Evolutionary conservation across 2,797 vertebrate species (phyloP).

Genomic region (Sebastes umbrosus): DNA sequence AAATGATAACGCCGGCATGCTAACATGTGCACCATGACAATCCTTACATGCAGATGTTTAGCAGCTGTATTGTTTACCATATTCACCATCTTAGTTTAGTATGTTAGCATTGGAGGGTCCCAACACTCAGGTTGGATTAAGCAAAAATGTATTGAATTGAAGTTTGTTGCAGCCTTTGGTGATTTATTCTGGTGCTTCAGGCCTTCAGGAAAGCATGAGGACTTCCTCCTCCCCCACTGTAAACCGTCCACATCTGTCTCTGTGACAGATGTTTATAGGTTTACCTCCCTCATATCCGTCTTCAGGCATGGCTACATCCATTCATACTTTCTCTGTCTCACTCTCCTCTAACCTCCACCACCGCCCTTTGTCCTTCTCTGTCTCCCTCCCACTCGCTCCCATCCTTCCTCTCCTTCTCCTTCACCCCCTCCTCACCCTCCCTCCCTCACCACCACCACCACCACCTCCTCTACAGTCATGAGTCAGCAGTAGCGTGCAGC

Average conservation of each 20-base stretch:
- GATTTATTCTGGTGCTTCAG: conserved; percentile 22
- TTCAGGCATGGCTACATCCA: background rate
- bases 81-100: background rate
- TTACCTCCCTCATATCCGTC: background rate
- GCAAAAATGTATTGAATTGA: background rate
- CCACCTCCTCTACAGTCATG: conserved; percentile 7
- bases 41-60: background rate
- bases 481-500: conserved; percentile 48
- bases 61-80: background rate
- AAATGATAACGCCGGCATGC: background rate
- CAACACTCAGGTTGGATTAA: background rate
- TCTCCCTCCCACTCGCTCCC: conserved; percentile 23
- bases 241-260: conserved; percentile 37
- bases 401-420: background rate
- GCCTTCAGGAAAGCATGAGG: background rate
- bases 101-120: no score
- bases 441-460: background rate
- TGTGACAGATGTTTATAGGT: conserved; percentile 25
- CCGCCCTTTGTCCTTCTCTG: conserved; percentile 26
- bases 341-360: conserved; percentile 32
- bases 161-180: background rate
- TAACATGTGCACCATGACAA: background rate
- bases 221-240: background rate
- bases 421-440: background rate
- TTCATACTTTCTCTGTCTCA: conserved; percentile 27